phyloP scores from a whole-genome alignment of 2,888 invertebrate species.

The Dendrolimus houi region DNA sequence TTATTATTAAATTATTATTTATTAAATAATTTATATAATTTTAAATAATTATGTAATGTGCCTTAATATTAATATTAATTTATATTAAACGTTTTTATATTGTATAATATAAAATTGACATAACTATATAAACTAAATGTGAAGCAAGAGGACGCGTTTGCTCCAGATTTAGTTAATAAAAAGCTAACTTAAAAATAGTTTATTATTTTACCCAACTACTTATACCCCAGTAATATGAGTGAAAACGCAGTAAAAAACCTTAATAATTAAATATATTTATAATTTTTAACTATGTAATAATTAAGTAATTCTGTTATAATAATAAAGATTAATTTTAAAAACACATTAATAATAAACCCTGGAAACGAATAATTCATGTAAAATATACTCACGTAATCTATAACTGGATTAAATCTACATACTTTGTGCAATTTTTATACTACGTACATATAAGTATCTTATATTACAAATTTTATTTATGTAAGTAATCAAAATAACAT shows the following conservation, averaged over 20 bases:
- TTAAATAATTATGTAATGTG: neutral
- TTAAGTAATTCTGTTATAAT: slow-evolving; percentile 2
- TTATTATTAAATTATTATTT: slow-evolving; percentile 2
- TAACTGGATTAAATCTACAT: too few species aligned
- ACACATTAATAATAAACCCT: slow-evolving; percentile 2
- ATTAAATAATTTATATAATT: neutral
- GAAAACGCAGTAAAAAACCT: slow-evolving; percentile 55
- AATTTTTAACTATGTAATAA: neutral
- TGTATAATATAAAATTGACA: too few species aligned
- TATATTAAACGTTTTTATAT: too few species aligned
- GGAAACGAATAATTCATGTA: slow-evolving; percentile 1
- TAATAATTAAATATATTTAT: slow-evolving; percentile 3
- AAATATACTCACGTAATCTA: too few species aligned
- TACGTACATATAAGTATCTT: too few species aligned
- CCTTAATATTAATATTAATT: neutral
- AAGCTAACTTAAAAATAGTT: slow-evolving; percentile 3
- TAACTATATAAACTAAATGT: slow-evolving; percentile 25
- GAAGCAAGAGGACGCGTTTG: slow-evolving; percentile 70
- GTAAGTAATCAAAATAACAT: neutral
- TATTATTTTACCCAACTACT: neutral
- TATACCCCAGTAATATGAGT: slow-evolving; percentile 27
- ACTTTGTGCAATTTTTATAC: slow-evolving; percentile 54
- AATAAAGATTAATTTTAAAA: neutral
- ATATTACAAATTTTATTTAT: neutral
- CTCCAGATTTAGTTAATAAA: slow-evolving; percentile 34